A percentile compares a stretch with the other conserved stretches of the same genome.
phyloP scores from a whole-genome alignment of 2,888 invertebrate species.

The Eupithecia abbreviata region DNA sequence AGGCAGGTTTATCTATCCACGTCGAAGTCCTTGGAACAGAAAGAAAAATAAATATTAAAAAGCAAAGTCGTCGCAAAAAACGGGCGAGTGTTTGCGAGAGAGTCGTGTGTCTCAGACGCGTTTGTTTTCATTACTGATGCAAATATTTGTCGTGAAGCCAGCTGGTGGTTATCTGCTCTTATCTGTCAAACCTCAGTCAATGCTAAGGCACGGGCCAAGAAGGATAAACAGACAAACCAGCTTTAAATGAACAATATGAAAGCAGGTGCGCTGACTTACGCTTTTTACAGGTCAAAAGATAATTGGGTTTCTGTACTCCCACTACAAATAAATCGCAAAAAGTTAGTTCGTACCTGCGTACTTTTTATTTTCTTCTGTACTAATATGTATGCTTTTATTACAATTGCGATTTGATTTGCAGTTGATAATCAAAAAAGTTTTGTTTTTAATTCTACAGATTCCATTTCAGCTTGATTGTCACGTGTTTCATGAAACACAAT shows the following conservation, averaged over 20 bases:
- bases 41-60: constrained; percentile 52
- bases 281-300: not conserved
- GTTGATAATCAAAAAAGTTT: not conserved
- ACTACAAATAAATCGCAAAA: not conserved
- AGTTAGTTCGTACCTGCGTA: not conserved
- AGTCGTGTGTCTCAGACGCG: constrained; percentile 61
- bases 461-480: constrained; percentile 8
- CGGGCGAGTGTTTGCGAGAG: constrained; percentile 60
- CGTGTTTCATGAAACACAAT: not conserved
- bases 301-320: not conserved
- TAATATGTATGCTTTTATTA: too few relatives aligned
- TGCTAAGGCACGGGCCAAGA: constrained; percentile 74
- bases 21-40: constrained; percentile 33
- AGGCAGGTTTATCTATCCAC: constrained; percentile 4
- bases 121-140: constrained; percentile 76
- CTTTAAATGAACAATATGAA: not conserved
- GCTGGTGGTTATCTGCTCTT: constrained; percentile 77
- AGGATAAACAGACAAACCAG: constrained; percentile 49
- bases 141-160: constrained; percentile 78
- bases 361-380: not conserved
- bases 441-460: not conserved
- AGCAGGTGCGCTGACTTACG: not conserved
- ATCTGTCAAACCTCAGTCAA: constrained; percentile 84
- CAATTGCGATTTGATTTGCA: too few relatives aligned
- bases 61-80: constrained; percentile 61